These are phyloP conservation scores for Hyaena hyaena DNA, from an alignment of 2,113 vertebrate species.

Conservation along the genomic window DNA sequence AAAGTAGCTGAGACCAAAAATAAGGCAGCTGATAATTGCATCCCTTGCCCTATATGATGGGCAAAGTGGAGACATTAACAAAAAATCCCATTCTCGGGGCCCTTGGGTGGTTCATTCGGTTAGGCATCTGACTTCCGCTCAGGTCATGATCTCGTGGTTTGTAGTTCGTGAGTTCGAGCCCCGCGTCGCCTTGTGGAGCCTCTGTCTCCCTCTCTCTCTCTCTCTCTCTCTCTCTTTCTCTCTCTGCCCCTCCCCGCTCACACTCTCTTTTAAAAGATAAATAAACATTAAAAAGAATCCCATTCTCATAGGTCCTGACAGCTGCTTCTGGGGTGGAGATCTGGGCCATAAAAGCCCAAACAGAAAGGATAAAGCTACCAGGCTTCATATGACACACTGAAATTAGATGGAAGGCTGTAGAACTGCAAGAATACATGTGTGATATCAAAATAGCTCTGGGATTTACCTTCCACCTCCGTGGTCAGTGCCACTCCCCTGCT, in stretches of 20 bases:
- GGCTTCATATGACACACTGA: conserved; percentile 34
- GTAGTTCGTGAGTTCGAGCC: no score
- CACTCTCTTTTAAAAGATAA: no score
- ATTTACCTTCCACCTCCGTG: not conserved
- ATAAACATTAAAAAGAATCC: not conserved
- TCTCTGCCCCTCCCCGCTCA: no score
- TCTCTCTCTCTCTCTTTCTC: no score
- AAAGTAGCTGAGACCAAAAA: not conserved
- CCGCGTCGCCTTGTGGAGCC: no score
- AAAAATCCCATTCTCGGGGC: no score
- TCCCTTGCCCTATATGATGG: not conserved
- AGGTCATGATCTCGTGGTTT: no score
- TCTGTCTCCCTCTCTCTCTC: no score
- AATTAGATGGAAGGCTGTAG: conserved; percentile 48
- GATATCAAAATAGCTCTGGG: conserved; percentile 59
- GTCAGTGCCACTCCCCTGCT: not conserved
- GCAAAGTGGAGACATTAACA: not conserved
- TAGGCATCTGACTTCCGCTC: no score
- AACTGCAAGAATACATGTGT: conserved; percentile 29
- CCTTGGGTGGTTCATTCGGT: no score
- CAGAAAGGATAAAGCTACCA: not conserved
- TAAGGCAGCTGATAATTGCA: not conserved
- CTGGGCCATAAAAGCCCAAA: not conserved
- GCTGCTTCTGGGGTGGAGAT: not conserved
- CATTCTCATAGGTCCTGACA: not conserved